Evolutionary conservation across 2,888 invertebrate species (phyloP), one percentile per base, ranked within the genome.

Genomic region (Portevinia maculata): DNA sequence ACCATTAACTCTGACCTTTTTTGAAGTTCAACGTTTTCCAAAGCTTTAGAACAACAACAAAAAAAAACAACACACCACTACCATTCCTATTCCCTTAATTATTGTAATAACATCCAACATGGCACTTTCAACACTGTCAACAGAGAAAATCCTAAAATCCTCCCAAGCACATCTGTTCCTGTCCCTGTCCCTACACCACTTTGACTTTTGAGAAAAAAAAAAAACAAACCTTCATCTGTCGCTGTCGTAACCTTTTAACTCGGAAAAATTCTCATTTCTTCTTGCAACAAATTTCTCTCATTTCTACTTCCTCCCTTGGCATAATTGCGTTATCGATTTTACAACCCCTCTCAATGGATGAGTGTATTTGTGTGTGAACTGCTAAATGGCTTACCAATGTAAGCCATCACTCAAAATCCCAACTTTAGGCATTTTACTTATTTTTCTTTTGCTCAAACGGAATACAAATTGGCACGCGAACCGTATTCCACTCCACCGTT

Each of bases 251-350:
- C 59, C 70, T 60, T 60, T 74, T 57, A 53, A 55, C 55, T 74
- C 37, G 37, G 44, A 64, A 50, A 50, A 34, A 21, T 19, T 17
- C n/a, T 44, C 52, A 41, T 50, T 57, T 57, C 46, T 46, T 57
- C 30, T n/a, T n/a, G 19, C n/a, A 24, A 15, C 11, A 34, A 65
- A 37, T 39, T 41, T 55, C 13, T 55, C 19, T 39, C 41, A 52
- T 64, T 53, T 55, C 37, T 13, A 48, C n/a, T 24, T 11, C 57
- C 46, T 57, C 17, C 32, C 53, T 60, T 24, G 52, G 50, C 74
- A 81, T 81, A 81, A 81, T 81, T 81, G 64, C 75, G 70, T 76
- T 81, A 81, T 81, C 81, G 81, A 81, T 81, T 76, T 76, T 75
- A 71, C 59, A 48, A 28, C 70, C 32, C 37, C 44, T 52, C 32